phyloP scores from a whole-genome alignment of 2,113 vertebrate species.

The Enhydra lutris region DNA sequence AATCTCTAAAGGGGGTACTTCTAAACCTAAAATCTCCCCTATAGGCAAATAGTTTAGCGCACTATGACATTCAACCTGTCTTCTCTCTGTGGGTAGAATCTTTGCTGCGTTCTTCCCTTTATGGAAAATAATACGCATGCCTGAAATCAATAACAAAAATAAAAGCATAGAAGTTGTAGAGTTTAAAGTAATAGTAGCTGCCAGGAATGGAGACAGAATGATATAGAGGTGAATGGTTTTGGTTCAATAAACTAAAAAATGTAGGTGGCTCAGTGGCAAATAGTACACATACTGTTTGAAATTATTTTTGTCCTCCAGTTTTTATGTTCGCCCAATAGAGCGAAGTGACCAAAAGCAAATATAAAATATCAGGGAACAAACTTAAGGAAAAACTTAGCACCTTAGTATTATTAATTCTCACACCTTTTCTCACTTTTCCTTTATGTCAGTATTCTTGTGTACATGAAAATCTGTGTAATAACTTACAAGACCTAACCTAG shows the following conservation, averaged over 20 bases:
- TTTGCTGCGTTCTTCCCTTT: not conserved
- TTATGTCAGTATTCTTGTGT: constrained; percentile 5
- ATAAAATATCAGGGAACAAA: constrained; percentile 12
- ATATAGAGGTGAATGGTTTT: not conserved
- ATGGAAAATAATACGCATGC: not conserved
- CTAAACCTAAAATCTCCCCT: not conserved
- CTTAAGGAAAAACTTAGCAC: not conserved
- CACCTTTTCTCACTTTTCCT: constrained; percentile 21
- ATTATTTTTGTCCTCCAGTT: constrained; percentile 26
- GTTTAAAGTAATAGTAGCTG: not conserved
- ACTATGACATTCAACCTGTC: not conserved
- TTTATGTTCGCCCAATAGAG: not conserved
- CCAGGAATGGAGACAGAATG: not conserved
- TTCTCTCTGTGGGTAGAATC: not conserved
- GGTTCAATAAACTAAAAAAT: not conserved
- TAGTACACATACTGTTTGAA: not conserved
- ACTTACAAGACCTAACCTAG: not conserved
- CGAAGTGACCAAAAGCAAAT: not conserved
- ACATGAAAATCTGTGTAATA: not conserved
- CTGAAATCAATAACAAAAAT: constrained; percentile 4
- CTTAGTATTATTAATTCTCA: not conserved
- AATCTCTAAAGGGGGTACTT: not conserved
- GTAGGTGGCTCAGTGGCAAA: not conserved
- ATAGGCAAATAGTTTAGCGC: not conserved
- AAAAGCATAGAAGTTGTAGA: not conserved